A percentile compares a stretch with the other conserved stretches of the same genome.
These are phyloP conservation scores for Drosophila sp. DNA, from an alignment of 1,140 invertebrate species.

Conservation along the genomic window DNA sequence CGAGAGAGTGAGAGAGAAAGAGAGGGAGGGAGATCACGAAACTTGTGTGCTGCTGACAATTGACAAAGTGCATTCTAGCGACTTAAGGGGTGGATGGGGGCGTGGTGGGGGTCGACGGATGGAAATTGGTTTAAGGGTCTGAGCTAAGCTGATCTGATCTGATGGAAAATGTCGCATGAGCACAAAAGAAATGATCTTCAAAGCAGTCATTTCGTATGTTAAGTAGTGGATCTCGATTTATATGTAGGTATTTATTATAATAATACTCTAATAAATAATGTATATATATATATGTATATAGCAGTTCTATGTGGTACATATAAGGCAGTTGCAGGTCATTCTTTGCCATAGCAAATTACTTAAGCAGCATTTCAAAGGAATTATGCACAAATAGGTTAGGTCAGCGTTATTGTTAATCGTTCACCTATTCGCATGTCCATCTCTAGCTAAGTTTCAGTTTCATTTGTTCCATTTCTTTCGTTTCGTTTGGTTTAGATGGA, in stretches of 20 bases:
- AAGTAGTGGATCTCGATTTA: background rate
- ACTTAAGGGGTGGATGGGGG: background rate
- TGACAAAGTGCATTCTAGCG: constrained; percentile 21
- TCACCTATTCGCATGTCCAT: background rate
- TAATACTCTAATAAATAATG: constrained; percentile 10
- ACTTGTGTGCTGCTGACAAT: constrained; percentile 11
- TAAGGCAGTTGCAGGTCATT: constrained; percentile 20
- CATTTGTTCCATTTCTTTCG: background rate
- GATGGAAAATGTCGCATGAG: constrained; percentile 5
- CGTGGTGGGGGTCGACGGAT: background rate
- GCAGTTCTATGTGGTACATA: constrained; percentile 1
- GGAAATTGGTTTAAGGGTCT: background rate
- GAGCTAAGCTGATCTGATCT: constrained; percentile 1
- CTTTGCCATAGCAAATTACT: constrained; percentile 25
- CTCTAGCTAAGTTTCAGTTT: background rate
- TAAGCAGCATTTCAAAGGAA: constrained; percentile 36
- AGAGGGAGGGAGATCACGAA: constrained; percentile 1
- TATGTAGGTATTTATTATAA: constrained; percentile 11
- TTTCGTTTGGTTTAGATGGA: background rate
- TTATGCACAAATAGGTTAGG: background rate
- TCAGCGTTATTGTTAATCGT: background rate
- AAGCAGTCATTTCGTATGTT: background rate
- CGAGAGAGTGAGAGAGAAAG: constrained; percentile 19
- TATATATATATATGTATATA: constrained; percentile 31
- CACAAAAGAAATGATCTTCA: background rate